A percentile compares a stretch with the other conserved stretches of the same genome.
These are phyloP conservation scores for Beroe forskalii DNA, from an alignment of 37 sponge, comb jelly and placozoan species.

Conservation along the genomic window DNA sequence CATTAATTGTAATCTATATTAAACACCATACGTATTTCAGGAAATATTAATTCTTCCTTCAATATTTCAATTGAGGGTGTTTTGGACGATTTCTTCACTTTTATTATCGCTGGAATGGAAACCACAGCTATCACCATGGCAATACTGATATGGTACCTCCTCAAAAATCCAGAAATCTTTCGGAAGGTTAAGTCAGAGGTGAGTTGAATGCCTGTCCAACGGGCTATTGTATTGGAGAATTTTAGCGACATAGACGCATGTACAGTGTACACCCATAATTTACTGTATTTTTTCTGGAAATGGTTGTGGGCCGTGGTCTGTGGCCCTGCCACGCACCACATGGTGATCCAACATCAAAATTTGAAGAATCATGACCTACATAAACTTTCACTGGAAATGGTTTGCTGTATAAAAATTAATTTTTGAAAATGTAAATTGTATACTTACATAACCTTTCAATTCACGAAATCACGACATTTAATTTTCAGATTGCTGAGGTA, in stretches of 20 bases:
- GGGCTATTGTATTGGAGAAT: neutral
- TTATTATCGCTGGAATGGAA: conserved; percentile 12
- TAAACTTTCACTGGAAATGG: no score
- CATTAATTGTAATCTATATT: neutral
- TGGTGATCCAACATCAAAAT: no score
- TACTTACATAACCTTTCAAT: no score
- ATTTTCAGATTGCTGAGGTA: neutral
- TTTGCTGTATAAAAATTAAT: no score
- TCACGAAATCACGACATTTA: no score
- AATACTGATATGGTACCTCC: neutral
- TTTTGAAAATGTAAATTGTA: no score
- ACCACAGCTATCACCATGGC: conserved; percentile 22
- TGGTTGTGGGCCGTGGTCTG: no score
- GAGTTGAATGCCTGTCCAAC: neutral
- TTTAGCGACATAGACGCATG: no score
- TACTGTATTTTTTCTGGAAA: no score
- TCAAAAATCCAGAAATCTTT: neutral
- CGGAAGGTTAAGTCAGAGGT: neutral
- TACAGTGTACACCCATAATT: no score
- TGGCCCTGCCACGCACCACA: no score
- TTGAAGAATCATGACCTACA: no score
- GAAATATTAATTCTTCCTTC: neutral
- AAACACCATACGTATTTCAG: neutral
- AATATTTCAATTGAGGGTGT: neutral
- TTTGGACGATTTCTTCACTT: neutral